Evolutionary conservation across 1,140 invertebrate species (phyloP), one percentile per base, ranked within the genome.

Genomic region (Drosophila pseudoananassae): DNA sequence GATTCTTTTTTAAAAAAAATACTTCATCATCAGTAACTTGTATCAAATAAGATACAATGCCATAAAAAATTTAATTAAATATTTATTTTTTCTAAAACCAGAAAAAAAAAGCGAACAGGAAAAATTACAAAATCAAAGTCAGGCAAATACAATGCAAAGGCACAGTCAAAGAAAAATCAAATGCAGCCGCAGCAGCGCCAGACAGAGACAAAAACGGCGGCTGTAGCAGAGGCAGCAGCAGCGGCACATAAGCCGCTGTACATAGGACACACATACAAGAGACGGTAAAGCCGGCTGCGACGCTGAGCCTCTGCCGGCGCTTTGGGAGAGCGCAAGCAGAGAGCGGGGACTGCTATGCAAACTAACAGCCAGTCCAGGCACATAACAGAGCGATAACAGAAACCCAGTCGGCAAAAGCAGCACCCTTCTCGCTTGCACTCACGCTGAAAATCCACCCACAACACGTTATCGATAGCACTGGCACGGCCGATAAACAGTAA

Each of bases 101-200:
- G 3, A 4, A 4, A 4, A n/a, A 57, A 57, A 57, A 50, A 57
- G 49, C 17, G 7, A 17, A 43, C 12, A 17, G 38, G 38, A 43
- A 70, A 60, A 49, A 78, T 70, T 52, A 15, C 47, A 72, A 72
- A 77, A 60, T 43, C 59, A 65, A 56, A 53, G 25, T 17, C 49
- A 76, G 29, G 29, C 14, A 70, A 77, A 69, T 6, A 49, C 60
- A 78, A 74, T 71, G 77, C 75, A 78, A 78, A 74, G 58, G 57
- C 70, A 74, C n/a, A 47, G 15, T 25, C 63, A 83, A 80, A 76
- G 51, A 63, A 87, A 87, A 87, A 87, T 75, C 82, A 87, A 87
- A 88, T 88, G 83, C 82, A 87, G 78, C 58, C 38, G 40, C 46
- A 66, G 33, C 43, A 63, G 58, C 47, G 47, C 54, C 55, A 15